phyloP scores from a whole-genome alignment of 2,113 vertebrate genomes.

The Centrocercus urophasianus region DNA sequence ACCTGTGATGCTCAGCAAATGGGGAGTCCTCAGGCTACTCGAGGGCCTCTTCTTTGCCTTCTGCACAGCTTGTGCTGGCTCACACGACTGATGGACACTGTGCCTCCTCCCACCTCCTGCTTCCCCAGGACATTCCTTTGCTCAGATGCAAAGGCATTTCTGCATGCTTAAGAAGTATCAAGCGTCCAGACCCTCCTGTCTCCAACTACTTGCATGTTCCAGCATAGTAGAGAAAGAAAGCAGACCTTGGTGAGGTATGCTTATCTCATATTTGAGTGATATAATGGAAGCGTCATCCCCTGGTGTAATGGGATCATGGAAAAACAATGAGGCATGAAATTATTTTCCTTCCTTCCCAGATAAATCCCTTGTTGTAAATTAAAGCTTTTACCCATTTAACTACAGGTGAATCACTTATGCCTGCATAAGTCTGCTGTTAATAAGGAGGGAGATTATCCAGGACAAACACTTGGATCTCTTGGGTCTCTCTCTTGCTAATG shows the following conservation, averaged over 20 bases:
- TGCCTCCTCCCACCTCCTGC: neutral
- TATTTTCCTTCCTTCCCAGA: conserved; percentile 35
- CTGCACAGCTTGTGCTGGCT: fast-evolving
- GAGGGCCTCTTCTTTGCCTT: conserved; percentile 4
- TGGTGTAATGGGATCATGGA: neutral
- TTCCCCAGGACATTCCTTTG: neutral
- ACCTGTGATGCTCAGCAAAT: conserved; percentile 16
- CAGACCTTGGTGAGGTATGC: neutral
- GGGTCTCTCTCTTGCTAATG: neutral
- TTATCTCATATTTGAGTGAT: neutral
- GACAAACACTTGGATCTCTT: neutral
- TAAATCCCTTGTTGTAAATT: conserved; percentile 17
- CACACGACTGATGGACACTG: fast-evolving
- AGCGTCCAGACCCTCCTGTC: too few relatives aligned
- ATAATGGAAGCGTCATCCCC: neutral
- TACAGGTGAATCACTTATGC: neutral
- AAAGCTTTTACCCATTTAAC: conserved; percentile 12
- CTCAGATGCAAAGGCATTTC: neutral
- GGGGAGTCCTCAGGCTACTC: neutral
- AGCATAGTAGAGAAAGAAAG: neutral
- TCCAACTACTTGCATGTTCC: neutral
- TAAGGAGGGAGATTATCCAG: neutral
- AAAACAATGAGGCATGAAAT: conserved; percentile 28
- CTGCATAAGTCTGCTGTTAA: neutral
- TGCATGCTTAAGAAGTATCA: neutral